Percentiles rank a stretch among this genome's conserved stretches.
Conservation (phyloP, 2,888 invertebrate genomes). For the Drosophila limbata region DNA sequence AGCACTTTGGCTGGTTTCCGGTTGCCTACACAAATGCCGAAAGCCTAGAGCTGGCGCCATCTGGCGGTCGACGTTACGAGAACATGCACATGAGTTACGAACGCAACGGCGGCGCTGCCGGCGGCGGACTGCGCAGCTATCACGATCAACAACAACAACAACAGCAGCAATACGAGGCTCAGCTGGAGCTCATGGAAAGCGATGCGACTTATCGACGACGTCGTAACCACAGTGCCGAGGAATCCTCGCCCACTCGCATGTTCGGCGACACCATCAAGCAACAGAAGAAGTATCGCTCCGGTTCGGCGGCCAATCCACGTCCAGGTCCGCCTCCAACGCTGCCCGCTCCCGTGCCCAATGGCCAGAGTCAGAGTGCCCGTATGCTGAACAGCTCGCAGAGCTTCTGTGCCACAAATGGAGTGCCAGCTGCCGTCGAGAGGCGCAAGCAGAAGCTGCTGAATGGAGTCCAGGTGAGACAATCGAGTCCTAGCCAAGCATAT, state of each 20-base stretch:
- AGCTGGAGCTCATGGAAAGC: slow-evolving; percentile 74
- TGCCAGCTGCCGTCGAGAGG: slow-evolving; percentile 80
- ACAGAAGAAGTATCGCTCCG: slow-evolving; percentile 86
- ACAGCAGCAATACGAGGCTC: slow-evolving; percentile 74
- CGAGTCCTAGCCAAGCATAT: no score
- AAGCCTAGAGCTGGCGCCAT: slow-evolving; percentile 84
- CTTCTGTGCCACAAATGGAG: slow-evolving; percentile 84
- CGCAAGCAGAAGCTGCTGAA: slow-evolving; percentile 82
- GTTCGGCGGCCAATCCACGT: slow-evolving; percentile 86
- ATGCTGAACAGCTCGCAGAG: slow-evolving; percentile 89
- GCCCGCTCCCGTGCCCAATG: slow-evolving; percentile 89
- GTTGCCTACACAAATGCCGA: slow-evolving; percentile 96
- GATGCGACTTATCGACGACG: slow-evolving; percentile 79
- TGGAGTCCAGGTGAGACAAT: slow-evolving; percentile 71
- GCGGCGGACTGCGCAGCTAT: slow-evolving; percentile 71
- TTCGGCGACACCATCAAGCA: slow-evolving; percentile 90
- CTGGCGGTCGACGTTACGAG: slow-evolving; percentile 72
- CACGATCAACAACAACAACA: slow-evolving; percentile 70
- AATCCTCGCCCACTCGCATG: slow-evolving; percentile 88
- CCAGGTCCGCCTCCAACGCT: slow-evolving; percentile 90
- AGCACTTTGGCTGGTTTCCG: slow-evolving; percentile 97
- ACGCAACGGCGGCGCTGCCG: slow-evolving; percentile 56
- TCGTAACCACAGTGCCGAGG: slow-evolving; percentile 82
- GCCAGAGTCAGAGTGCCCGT: slow-evolving; percentile 62
- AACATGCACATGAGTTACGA: slow-evolving; percentile 83